Percentiles rank a stretch among this genome's conserved stretches.
phyloP scores from a whole-genome alignment of 2,113 vertebrate genomes.

The Podocnemis expansa region DNA sequence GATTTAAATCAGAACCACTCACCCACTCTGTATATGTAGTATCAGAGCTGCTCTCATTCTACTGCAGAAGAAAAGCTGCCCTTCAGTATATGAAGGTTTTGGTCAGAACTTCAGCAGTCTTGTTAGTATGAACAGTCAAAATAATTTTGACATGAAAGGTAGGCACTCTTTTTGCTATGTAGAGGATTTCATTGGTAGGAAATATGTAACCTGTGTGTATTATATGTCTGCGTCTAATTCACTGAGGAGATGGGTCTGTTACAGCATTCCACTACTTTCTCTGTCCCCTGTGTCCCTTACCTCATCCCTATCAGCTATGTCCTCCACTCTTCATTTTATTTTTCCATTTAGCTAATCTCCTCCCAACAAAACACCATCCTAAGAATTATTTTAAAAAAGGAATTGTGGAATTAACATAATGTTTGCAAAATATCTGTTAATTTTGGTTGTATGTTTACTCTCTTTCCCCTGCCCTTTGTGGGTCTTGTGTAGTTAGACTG shows the following conservation, averaged over 20 bases:
- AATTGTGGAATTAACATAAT: not conserved
- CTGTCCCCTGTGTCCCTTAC: not conserved
- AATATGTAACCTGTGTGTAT: not conserved
- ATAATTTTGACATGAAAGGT: not conserved
- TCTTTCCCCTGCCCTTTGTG: not conserved
- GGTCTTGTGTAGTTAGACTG: not conserved
- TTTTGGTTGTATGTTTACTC: slow-evolving; percentile 43
- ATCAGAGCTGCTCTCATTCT: not conserved
- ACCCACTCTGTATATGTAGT: slow-evolving; percentile 27
- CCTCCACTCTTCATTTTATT: not conserved
- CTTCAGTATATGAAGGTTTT: not conserved
- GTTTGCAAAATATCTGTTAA: slow-evolving; percentile 42
- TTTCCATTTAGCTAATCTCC: not conserved
- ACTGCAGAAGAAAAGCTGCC: slow-evolving; percentile 33
- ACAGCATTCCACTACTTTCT: not conserved
- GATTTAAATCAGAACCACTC: slow-evolving; percentile 57
- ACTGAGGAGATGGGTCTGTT: fast-evolving
- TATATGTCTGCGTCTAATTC: not conserved
- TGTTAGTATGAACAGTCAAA: not conserved
- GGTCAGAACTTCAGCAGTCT: not conserved
- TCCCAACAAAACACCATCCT: not conserved
- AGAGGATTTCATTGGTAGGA: not conserved
- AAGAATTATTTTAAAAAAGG: slow-evolving; percentile 21
- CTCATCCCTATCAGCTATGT: not conserved
- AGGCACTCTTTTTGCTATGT: not conserved